Base-by-base conservation (phyloP, 2,113 vertebrate species). In the Syrmaticus mikado region DNA sequence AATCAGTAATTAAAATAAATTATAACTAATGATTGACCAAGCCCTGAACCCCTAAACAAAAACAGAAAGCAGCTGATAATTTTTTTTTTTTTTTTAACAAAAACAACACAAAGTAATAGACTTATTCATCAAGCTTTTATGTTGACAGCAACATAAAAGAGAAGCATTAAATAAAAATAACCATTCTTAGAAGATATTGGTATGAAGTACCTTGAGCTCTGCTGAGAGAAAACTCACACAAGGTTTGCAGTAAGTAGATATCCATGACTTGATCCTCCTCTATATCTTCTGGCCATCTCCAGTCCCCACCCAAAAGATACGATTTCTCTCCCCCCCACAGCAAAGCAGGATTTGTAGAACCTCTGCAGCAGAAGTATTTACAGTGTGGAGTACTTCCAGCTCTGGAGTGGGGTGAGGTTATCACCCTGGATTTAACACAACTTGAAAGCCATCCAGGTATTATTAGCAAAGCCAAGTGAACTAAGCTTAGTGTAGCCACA, bases 1-100 rank as follows among this genome's bases (percentile, higher is more conserved):
- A 83, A 80, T 32, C 41, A 67, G 80, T 85, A 93, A 93, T 96
- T 95, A 97, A 90, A 96, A 95, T 82, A 92, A 95, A 92, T 87
- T 89, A 85, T 88, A 91, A 88, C 82, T 95, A 89, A 95, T 80
- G 52, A 68, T 38, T 91, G 82, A 71, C 71, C 64, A 93, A 87
- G 22, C 11, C 32, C 75, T 71, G 75, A 89, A 80, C 52, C 87
- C 52, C 67, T 89, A 81, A 92, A 86, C 28, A 83, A 89, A 85
- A 74, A 1, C 27, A 66, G 55, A 86, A 96, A 84, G 79, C 13
- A 93, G n/a, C 27, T 85, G 67, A 62, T 48, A 77, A 82, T 67
- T 80, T 38, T 38, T 38, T 38, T 36, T 38, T 36, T 38, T 38
- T 38, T 38, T 38, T 10, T 28, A 27, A 27, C 24, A 50, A 50